Evolutionary conservation across 2,797 vertebrate genomes (phyloP).

Genomic region (Dicrostonyx torquatus): DNA sequence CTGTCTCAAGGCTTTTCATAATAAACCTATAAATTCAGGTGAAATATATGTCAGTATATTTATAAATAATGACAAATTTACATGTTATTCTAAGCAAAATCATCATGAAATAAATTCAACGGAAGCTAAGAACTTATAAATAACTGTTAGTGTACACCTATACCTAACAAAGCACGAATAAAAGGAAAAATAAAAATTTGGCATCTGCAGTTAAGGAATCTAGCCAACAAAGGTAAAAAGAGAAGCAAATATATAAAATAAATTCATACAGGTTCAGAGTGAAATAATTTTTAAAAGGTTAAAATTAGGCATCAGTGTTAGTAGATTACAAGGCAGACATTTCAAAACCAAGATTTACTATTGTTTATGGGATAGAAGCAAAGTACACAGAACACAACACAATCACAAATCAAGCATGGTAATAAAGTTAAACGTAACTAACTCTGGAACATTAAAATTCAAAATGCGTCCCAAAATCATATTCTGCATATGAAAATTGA

Average conservation of each 20-base stretch:
- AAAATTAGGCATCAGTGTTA: background rate
- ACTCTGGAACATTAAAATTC: background rate
- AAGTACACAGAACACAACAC: background rate
- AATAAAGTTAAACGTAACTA: background rate
- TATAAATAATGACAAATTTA: background rate
- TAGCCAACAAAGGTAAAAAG: background rate
- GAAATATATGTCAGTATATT: background rate
- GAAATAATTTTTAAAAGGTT: background rate
- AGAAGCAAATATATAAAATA: background rate
- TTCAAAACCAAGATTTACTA: background rate
- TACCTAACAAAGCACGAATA: background rate
- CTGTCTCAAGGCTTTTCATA: background rate
- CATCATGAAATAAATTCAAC: background rate
- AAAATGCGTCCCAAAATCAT: background rate
- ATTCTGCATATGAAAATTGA: background rate
- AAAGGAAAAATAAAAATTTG: background rate
- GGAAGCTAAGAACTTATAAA: background rate
- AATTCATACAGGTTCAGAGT: background rate
- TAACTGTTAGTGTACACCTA: background rate
- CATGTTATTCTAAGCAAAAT: background rate
- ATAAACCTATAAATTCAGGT: background rate
- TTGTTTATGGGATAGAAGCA: background rate
- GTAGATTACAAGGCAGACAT: background rate
- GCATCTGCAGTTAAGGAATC: background rate
- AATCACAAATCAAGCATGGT: background rate